A percentile compares a stretch with the other conserved stretches of the same genome.
phyloP scores from a whole-genome alignment of 1,140 invertebrate genomes.

The Bemisia tabaci region DNA sequence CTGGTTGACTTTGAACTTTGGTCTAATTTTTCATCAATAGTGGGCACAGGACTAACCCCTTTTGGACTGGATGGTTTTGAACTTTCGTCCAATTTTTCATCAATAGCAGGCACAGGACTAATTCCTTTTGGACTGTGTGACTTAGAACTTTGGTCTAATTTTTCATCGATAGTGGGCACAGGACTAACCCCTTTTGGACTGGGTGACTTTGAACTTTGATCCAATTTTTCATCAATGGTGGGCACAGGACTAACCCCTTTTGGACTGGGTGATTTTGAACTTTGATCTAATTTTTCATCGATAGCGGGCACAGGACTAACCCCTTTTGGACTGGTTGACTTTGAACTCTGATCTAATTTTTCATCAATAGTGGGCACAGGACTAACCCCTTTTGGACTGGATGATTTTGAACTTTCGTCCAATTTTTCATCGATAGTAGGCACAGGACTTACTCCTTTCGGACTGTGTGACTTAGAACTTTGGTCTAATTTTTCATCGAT shows the following conservation, averaged over 20 bases:
- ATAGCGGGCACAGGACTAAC: slow-evolving; percentile 8
- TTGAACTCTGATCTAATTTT: background rate
- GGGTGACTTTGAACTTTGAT: background rate
- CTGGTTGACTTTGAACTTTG: background rate
- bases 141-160: background rate
- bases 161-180: background rate
- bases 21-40: background rate
- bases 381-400: background rate
- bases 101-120: slow-evolving; percentile 10
- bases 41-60: background rate
- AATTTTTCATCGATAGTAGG: background rate
- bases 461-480: slow-evolving; percentile 1
- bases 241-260: background rate
- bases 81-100: slow-evolving; percentile 9
- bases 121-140: background rate
- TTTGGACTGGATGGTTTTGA: slow-evolving; percentile 9
- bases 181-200: background rate
- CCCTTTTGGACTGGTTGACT: background rate
- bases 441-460: background rate
- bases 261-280: background rate
- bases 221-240: background rate
- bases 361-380: slow-evolving; percentile 3
- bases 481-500: slow-evolving; percentile 1
- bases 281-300: slow-evolving; percentile 1
- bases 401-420: background rate